These are phyloP conservation scores for Caerostris darwini DNA, from an alignment of 1,140 invertebrate species.

Conservation along the genomic window DNA sequence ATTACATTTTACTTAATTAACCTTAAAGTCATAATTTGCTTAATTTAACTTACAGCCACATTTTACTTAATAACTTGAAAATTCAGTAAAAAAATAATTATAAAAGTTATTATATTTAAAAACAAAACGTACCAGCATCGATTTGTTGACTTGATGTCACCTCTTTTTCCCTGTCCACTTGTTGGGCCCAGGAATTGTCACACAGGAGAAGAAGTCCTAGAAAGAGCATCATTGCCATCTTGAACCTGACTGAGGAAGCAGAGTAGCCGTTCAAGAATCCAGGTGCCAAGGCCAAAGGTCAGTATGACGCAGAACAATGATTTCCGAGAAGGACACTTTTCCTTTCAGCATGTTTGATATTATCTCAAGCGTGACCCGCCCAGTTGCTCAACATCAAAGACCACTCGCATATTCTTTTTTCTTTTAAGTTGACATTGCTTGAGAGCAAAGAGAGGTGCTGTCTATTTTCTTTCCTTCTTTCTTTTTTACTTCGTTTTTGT, in stretches of 20 bases:
- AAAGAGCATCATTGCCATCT: conserved; percentile 41
- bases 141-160: conserved; percentile 52
- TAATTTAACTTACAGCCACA: too few relatives aligned
- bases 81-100: too few relatives aligned
- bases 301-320: conserved; percentile 73
- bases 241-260: conserved; percentile 41
- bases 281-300: conserved; percentile 68
- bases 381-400: conserved; percentile 37
- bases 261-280: conserved; percentile 6
- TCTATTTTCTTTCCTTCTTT: not conserved
- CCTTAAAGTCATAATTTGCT: too few relatives aligned
- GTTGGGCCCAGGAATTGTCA: not conserved
- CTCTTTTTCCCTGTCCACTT: conserved; percentile 64
- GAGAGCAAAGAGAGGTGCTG: conserved; percentile 10
- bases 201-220: not conserved
- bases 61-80: too few relatives aligned
- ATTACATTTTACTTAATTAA: too few relatives aligned
- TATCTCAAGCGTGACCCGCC: conserved; percentile 65
- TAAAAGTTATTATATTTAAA: not conserved
- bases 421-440: not conserved
- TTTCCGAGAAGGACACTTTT: conserved; percentile 71
- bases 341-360: conserved; percentile 57
- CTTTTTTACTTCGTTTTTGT: too few relatives aligned
- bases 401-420: conserved; percentile 12
- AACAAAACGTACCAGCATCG: conserved; percentile 47